phyloP scores from a whole-genome alignment of 2,888 invertebrate genomes.

The Drosophila putrida region DNA sequence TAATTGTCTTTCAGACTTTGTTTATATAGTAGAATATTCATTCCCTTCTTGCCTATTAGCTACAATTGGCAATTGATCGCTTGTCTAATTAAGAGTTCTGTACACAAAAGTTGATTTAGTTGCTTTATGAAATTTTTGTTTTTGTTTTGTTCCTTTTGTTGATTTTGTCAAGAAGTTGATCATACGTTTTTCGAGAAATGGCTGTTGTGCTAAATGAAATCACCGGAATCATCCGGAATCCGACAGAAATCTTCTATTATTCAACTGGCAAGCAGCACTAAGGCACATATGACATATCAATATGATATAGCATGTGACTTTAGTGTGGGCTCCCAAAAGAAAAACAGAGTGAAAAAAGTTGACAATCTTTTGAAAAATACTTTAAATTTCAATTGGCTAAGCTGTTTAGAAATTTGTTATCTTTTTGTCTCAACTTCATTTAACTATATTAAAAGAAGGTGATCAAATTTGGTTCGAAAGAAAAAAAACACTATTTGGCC shows the following conservation, averaged over 20 bases:
- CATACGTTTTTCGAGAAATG: slow-evolving; percentile 95
- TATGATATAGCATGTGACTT: slow-evolving; percentile 42
- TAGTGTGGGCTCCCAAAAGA: slow-evolving; percentile 10
- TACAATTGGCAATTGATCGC: slow-evolving; percentile 13
- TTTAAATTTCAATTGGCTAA: slow-evolving; percentile 40
- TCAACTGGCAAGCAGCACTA: slow-evolving; percentile 16
- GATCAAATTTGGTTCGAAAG: slow-evolving; percentile 1
- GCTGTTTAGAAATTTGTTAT: slow-evolving; percentile 27
- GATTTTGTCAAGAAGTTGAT: slow-evolving; percentile 94
- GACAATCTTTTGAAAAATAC: slow-evolving; percentile 85
- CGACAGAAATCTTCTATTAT: neutral
- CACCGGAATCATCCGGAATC: slow-evolving; percentile 17
- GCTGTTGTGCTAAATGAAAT: slow-evolving; percentile 87
- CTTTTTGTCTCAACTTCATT: slow-evolving; percentile 35
- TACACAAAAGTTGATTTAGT: slow-evolving; percentile 6
- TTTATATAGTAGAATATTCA: no score
- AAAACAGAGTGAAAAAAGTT: slow-evolving; percentile 53
- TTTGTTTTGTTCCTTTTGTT: slow-evolving; percentile 45
- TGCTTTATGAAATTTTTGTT: slow-evolving; percentile 51
- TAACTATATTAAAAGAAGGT: slow-evolving; percentile 20
- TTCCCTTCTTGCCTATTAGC: neutral
- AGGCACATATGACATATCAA: slow-evolving; percentile 34
- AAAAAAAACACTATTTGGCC: slow-evolving; percentile 72
- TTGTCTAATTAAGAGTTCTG: slow-evolving; percentile 3
- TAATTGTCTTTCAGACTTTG: neutral